Evolutionary conservation across 1,140 invertebrate genomes (phyloP), one percentile per base, ranked within the genome.

Genomic region (Bombus ignitus): DNA sequence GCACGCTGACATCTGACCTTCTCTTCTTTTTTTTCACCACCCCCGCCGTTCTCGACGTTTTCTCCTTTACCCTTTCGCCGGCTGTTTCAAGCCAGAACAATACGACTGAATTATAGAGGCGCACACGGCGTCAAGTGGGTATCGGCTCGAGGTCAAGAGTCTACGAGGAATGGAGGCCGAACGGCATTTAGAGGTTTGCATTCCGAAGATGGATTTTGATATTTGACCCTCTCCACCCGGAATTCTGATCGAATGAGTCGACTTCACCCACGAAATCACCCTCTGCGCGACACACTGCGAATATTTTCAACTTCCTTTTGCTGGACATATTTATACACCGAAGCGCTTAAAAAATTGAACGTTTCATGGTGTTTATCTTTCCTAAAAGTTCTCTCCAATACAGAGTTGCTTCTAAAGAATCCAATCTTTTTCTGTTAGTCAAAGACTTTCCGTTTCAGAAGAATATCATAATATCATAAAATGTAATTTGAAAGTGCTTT

Each of bases 111-210:
- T 92, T 91, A 92, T 92, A 88, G 88, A 92, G 88, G 77, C 80
- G 77, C 86, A 74, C 62, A 73, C 85, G 68, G 73, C 81, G 72
- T 72, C 71, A 83, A 82, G 83, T 85, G 86, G 88, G 91, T 94
- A 93, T 92, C 87, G 88, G 88, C 82, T 86, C 85, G 91, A 93
- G 92, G 92, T 94, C 89, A 91, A 94, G 92, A 85, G 89, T 88
- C 82, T 86, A 83, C 78, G 35, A 71, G 62, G 76, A 89, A 90
- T 89, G 80, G 83, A 91, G 90, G 92, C 89, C 92, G 92, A 91
- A 80, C 44, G 83, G 83, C 78, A 85, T 86, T 86, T 86, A 82
- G 62, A 68, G 80, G 84, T 76, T 78, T 81, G 77, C 83, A 85
- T 85, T 66, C 78, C 77, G 59, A 53, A 44, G 53, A 39, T 81